Percentiles rank a stretch among this genome's conserved stretches.
phyloP scores from a whole-genome alignment of 2,113 vertebrate genomes.

The Strigops habroptila region DNA sequence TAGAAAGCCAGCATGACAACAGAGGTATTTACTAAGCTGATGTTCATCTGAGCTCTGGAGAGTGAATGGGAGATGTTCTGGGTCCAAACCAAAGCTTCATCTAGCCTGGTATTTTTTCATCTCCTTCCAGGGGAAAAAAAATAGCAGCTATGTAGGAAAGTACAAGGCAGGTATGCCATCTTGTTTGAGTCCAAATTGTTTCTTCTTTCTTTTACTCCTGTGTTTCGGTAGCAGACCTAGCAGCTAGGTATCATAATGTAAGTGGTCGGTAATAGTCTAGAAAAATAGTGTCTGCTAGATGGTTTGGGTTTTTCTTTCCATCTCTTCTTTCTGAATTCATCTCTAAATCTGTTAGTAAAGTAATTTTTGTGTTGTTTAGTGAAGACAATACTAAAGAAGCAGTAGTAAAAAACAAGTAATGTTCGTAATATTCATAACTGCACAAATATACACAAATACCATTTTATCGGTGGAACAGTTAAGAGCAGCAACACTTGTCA shows the following conservation, averaged over 20 bases:
- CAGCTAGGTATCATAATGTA: not conserved
- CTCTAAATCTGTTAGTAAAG: not conserved
- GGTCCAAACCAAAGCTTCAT: not conserved
- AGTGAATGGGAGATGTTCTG: not conserved
- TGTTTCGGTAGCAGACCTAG: not conserved
- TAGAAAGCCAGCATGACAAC: not conserved
- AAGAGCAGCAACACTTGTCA: not conserved
- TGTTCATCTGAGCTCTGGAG: not conserved
- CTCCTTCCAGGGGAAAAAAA: not conserved
- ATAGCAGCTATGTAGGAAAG: not conserved
- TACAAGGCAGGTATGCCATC: not conserved
- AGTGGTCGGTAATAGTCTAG: not conserved
- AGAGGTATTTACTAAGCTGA: not conserved
- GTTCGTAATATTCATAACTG: not conserved
- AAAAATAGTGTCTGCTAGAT: not conserved
- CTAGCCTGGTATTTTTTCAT: not conserved
- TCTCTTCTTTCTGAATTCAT: not conserved
- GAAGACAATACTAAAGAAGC: not conserved
- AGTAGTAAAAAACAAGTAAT: not conserved
- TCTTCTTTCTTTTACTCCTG: not conserved
- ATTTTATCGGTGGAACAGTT: not conserved
- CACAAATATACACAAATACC: accelerated
- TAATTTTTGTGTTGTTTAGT: not conserved
- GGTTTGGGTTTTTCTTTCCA: not conserved
- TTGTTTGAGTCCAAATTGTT: not conserved